A percentile compares a stretch with the other conserved stretches of the same genome.
Evolutionary conservation across 1,140 invertebrate species (phyloP).

Genomic region (Maniola jurtina): DNA sequence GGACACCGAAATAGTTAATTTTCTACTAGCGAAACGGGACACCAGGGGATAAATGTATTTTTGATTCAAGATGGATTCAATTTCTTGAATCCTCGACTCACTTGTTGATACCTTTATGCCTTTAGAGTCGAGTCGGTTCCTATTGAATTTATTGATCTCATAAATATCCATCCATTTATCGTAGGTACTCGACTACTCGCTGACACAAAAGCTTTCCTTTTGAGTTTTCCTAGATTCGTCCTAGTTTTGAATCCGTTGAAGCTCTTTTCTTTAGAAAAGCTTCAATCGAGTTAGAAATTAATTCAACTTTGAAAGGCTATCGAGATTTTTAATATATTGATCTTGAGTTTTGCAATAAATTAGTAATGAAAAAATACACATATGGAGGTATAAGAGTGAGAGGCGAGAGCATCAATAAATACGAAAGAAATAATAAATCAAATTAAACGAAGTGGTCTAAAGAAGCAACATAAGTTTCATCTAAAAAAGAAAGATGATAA

Average conservation of each 20-base stretch:
- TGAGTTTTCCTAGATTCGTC: background rate
- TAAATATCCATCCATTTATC: conserved; percentile 23
- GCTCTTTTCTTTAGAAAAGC: background rate
- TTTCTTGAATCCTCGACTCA: conserved; percentile 18
- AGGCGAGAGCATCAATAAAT: too few relatives aligned
- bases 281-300: background rate
- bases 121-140: conserved; percentile 11
- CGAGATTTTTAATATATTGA: background rate
- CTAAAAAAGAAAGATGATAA: too few relatives aligned
- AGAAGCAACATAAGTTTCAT: too few relatives aligned
- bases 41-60: background rate
- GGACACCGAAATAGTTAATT: background rate
- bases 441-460: too few relatives aligned
- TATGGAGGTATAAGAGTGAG: too few relatives aligned
- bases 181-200: background rate
- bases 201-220: conserved; percentile 12
- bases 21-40: background rate
- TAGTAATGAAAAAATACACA: too few relatives aligned
- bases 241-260: background rate
- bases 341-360: too few relatives aligned
- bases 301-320: background rate
- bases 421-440: too few relatives aligned
- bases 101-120: conserved; percentile 21
- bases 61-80: conserved; percentile 14
- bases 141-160: conserved; percentile 20